Conservation (phyloP, 2,888 invertebrate species). For the Amblyjoppa proteus region DNA sequence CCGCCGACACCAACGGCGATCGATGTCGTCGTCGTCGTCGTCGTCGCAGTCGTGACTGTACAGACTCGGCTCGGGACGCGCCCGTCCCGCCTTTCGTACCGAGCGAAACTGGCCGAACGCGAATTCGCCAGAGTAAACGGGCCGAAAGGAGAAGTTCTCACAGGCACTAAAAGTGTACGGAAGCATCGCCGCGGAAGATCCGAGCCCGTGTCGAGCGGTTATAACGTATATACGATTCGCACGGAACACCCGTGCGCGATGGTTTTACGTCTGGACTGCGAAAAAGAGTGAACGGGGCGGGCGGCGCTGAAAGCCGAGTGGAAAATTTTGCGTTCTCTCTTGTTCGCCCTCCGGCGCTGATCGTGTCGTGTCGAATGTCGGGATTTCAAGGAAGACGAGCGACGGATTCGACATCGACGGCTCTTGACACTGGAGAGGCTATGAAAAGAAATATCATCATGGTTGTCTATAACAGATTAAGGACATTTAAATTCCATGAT, state of each 20-base stretch:
- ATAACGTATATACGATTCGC: neutral
- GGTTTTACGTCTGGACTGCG: constrained; percentile 1
- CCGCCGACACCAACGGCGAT: constrained; percentile 62
- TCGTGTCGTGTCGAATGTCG: neutral
- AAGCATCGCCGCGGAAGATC: constrained; percentile 45
- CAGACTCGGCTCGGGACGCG: constrained; percentile 40
- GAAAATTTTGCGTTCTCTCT: neutral
- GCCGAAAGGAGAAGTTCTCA: constrained; percentile 15
- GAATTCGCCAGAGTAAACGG: constrained; percentile 31
- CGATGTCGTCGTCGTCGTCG: constrained; percentile 65
- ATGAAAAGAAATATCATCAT: no score
- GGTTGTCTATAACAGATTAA: no score
- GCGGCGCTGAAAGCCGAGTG: constrained; percentile 5
- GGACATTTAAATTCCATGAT: no score
- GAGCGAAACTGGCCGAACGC: constrained; percentile 48
- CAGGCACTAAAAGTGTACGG: constrained; percentile 23
- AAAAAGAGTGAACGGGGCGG: neutral
- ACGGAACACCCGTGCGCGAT: neutral
- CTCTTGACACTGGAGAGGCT: no score
- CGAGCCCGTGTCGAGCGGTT: neutral
- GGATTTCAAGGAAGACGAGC: no score
- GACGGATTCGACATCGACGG: neutral
- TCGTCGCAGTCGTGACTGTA: constrained; percentile 12
- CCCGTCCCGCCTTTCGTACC: constrained; percentile 28
- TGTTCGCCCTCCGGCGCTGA: neutral